Base-by-base conservation (phyloP, 1,140 invertebrate species). In the Panagrolaimus sp. region DNA sequence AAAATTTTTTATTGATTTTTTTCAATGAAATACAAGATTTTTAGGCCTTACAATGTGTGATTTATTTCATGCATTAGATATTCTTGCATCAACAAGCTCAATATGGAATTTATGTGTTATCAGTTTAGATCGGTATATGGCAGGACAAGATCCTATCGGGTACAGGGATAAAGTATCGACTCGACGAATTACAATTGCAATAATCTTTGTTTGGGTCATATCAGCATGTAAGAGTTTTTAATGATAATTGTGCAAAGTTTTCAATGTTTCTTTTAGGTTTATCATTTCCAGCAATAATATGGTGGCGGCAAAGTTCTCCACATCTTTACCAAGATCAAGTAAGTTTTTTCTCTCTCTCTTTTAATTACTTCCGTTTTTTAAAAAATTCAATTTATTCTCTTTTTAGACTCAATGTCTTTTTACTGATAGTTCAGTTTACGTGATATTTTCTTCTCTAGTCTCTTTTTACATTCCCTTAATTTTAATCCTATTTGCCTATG, bases 31-130 rank as follows among this genome's bases (percentile, higher is more conserved):
- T 67, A 67, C 21, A 14, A 24, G 52, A 52, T 48, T 48, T 83
- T 71, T 63, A 80, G 80, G 80, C 8, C 64, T 81, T 12, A 71
- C 74, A 43, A 76, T 79, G 71, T 82, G 80, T 68, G 80, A 82
- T 68, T 65, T 82, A n/a, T 82, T 80, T 55, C 80, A 82, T 65
- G 81, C 80, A 17, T 58, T 82, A 47, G 80, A 82, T 66, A 83
- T 82, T 65, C 70, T 82, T n/a, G 80, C 80, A 4, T 79, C 76
- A 32, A 82, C 80, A 15, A 73, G 71, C n/a, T 82, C 80, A 14
- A 82, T 82, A 43, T 82, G 80, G 80, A 82, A 83, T 70, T 67
- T 82, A 10, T 82, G 80, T 67, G 81, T 82, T 47, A 82, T 81
- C 43, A 74, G 71, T 68, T 67, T 82, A 32, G 80, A 83, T 66